These are phyloP conservation scores for Cinclus mexicanus DNA, from an alignment of 2,113 vertebrate species.

Conservation along the genomic window DNA sequence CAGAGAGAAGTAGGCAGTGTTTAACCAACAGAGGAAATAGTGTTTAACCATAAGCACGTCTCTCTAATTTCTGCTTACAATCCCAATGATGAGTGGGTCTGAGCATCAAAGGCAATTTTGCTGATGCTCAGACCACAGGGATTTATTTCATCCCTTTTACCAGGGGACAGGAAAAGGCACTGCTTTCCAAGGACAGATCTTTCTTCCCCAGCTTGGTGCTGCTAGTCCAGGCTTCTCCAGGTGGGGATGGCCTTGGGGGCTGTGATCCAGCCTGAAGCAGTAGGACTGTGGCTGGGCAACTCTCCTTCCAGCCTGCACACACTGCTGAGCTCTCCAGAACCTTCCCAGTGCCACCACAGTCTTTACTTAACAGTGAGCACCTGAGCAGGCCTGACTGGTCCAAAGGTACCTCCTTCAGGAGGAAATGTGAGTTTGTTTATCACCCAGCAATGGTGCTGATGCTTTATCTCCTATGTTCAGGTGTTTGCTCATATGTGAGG, in stretches of 20 bases:
- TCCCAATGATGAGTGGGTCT: background rate
- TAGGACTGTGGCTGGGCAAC: background rate
- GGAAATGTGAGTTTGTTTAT: background rate
- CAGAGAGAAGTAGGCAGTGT: background rate
- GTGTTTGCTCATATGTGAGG: background rate
- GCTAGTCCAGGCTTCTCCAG: background rate
- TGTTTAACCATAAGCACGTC: conserved; percentile 34
- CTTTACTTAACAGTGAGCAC: accelerated
- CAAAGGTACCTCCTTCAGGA: background rate
- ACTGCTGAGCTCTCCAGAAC: background rate
- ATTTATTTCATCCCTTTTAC: background rate
- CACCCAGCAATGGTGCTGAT: background rate
- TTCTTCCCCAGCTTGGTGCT: background rate
- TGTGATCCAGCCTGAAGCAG: background rate
- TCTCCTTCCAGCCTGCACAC: background rate
- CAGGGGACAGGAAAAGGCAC: background rate
- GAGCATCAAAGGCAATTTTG: conserved; percentile 22
- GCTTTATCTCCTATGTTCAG: background rate
- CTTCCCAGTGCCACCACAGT: background rate
- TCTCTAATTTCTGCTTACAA: conserved; percentile 25
- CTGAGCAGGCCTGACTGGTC: background rate
- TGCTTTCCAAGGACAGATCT: background rate
- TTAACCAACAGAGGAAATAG: conserved; percentile 41
- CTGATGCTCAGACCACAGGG: background rate
- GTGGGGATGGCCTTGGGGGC: background rate